A percentile compares a stretch with the other conserved stretches of the same genome.
phyloP scores from a whole-genome alignment of 2,797 vertebrate genomes.

The Telmatherina bonti region DNA sequence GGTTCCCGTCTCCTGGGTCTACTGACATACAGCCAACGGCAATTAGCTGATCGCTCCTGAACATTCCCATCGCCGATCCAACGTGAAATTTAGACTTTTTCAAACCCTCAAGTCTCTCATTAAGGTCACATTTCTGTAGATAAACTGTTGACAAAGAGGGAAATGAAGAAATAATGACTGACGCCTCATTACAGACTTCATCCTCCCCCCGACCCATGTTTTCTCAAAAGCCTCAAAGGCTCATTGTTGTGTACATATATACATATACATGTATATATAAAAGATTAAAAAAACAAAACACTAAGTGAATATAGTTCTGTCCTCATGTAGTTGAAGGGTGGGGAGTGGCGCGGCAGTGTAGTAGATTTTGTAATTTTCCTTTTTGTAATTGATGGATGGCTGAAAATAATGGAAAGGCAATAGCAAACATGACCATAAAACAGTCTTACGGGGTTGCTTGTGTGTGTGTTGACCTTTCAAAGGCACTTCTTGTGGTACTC shows the following conservation, averaged over 20 bases:
- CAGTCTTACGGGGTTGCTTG: slow-evolving; percentile 64
- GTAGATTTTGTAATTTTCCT: slow-evolving; percentile 89
- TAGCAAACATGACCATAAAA: slow-evolving; percentile 74
- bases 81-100: slow-evolving; percentile 45
- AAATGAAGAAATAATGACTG: slow-evolving; percentile 64
- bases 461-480: slow-evolving; percentile 61
- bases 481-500: slow-evolving; percentile 68
- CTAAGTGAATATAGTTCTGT: slow-evolving; percentile 92
- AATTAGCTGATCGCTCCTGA: slow-evolving; percentile 50
- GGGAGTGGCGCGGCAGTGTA: slow-evolving; percentile 87
- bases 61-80: slow-evolving; percentile 10
- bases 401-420: slow-evolving; percentile 68
- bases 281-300: slow-evolving; percentile 72
- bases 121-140: slow-evolving; percentile 77
- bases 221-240: slow-evolving; percentile 92
- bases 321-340: slow-evolving; percentile 81
- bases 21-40: slow-evolving; percentile 83
- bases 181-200: slow-evolving; percentile 80
- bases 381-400: slow-evolving; percentile 73
- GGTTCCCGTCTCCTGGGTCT: slow-evolving; percentile 99
- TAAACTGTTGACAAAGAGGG: slow-evolving; percentile 57
- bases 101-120: slow-evolving; percentile 33
- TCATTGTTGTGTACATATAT: slow-evolving; percentile 88
- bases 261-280: slow-evolving; percentile 85
- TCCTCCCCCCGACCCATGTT: slow-evolving; percentile 64